Conservation (phyloP, 2,797 vertebrate species). For the Gobionotothen gibberifrons region DNA sequence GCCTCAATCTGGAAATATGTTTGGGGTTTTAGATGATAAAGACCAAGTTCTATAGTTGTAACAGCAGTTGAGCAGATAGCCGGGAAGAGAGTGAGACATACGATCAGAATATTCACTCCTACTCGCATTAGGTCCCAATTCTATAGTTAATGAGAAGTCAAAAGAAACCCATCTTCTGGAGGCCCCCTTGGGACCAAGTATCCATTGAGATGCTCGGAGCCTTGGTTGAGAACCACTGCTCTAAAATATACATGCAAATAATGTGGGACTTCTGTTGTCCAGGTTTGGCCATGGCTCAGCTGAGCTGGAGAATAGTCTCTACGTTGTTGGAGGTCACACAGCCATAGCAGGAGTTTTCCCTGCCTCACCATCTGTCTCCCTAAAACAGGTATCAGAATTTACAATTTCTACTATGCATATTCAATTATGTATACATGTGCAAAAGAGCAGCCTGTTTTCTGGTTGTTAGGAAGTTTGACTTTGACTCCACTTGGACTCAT, state of each 20-base stretch:
- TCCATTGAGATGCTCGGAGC: too few species aligned
- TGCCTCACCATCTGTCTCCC: constrained; percentile 92
- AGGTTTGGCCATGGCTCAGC: constrained; percentile 94
- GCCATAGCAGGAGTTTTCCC: constrained; percentile 93
- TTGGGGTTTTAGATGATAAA: too few species aligned
- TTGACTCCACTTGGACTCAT: neutral
- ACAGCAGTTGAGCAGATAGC: too few species aligned
- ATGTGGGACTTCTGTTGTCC: neutral
- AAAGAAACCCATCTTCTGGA: too few species aligned
- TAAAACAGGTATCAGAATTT: constrained; percentile 86
- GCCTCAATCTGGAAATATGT: too few species aligned
- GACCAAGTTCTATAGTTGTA: too few species aligned
- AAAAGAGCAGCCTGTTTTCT: neutral
- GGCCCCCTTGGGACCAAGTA: too few species aligned
- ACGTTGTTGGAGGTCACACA: constrained; percentile 94
- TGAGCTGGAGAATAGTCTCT: constrained; percentile 92
- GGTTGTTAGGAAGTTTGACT: neutral
- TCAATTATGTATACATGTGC: neutral
- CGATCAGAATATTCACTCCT: too few species aligned
- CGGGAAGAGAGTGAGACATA: too few species aligned
- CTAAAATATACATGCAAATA: neutral
- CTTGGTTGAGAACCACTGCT: too few species aligned
- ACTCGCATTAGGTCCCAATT: too few species aligned
- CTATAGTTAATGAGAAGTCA: too few species aligned
- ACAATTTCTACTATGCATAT: neutral